Base-by-base conservation (phyloP, 2,113 vertebrate species). In the Equus quagga region DNA sequence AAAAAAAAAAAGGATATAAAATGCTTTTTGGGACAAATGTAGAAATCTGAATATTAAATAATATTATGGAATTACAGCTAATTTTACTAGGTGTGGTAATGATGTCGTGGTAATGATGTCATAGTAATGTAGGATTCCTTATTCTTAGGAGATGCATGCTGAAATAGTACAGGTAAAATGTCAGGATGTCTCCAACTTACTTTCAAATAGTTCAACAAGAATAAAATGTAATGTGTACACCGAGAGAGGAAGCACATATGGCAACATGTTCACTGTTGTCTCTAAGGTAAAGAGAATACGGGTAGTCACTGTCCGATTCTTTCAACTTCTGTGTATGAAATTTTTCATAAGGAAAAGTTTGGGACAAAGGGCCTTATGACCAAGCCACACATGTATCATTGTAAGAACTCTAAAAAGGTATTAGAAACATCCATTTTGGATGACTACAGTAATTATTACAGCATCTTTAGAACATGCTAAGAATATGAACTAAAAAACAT, bases 1-100 rank as follows among this genome's bases (percentile, higher is more conserved):
- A 82, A 17, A 33, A 72, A 72, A 73, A 44, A 78, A 54, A 36
- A 72, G 18, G 12, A 8, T 46, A 0, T 60, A 56, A 62, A 70
- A 78, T 83, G 44, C 18, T 67, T 92, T 62, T 70, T 14, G 17
- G 13, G 64, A n/a, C 8, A 97, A 62, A n/a, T 46, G 21, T 8
- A 81, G 31, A 87, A 97, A 81, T 94, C 6, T 81, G 31, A 91
- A 80, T 58, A 89, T 58, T 49, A 91, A 17, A 24, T 41, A 58
- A 81, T 81, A 80, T 26, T 10, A 76, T 31, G 7, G 56, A 78
- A 81, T 70, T 80, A 64, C 3, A 26, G 24, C 31, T 82, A 54
- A 92, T 56, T 72, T 95, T 86, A 78, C 44, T 94, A 93, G 56
- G 6, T 79, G 31, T 76, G 62, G 33, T n/a, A 51, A 92, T 36